Evolutionary conservation across 2,888 invertebrate genomes (phyloP), one percentile per base, ranked within the genome.

Genomic region (Ophion slaviceki): DNA sequence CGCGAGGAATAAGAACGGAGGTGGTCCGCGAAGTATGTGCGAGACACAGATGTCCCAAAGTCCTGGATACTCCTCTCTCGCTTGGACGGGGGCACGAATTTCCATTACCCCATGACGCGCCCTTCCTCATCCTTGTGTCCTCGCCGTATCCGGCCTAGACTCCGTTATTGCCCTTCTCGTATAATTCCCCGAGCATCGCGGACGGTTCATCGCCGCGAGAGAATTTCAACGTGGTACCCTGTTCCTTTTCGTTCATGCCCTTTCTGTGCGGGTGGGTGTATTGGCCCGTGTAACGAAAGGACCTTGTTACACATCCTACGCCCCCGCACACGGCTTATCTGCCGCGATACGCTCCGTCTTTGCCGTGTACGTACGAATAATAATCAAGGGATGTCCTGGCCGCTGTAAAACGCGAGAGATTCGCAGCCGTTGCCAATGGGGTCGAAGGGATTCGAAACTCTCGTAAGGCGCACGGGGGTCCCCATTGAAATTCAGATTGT

Each of bases 81-180:
- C 47, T 47, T 47, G 47, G 47, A 47, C 47, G 81, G 81, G 81
- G 85, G 86, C 90, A 90, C 91, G 89, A 91, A 91, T 91, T 89
- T 88, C 90, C 90, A 90, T 91, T 90, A 90, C 90, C 89, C 87
- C 86, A 86, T 80, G 76, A 32, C 47, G 40, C 68, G 53, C 36
- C 70, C 68, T 32, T 53, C 66, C 71, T 67, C 66, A 59, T 61
- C 68, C 71, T 71, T 57, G 17, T 53, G 80, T 70, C 70, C 61
- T 61, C 61, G 62, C 68, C 68, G 87, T 87, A 87, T 89, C 89
- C 89, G 88, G 87, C 88, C 87, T 86, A 87, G 90, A 90, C 90
- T 72, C 86, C 64, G 85, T 87, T 90, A 90, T 90, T 89, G 90
- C 87, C 88, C 53, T 53, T 67, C 67, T 76, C 45, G 80, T 80